Evolutionary conservation across 2,797 vertebrate genomes (phyloP).

Genomic region (Eulemur rubriventer): DNA sequence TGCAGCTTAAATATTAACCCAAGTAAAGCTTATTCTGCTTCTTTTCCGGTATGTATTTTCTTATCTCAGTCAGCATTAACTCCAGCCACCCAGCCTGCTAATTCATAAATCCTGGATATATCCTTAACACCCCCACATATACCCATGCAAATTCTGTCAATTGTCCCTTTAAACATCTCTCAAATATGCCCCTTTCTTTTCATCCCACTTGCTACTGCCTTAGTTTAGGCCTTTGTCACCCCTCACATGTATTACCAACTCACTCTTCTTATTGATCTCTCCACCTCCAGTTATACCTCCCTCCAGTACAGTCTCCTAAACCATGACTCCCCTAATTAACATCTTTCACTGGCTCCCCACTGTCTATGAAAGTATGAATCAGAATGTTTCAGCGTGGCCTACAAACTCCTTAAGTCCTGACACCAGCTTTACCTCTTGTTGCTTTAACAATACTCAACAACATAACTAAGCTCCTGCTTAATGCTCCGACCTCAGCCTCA

Average conservation of each 20-base stretch:
- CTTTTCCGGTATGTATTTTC: not conserved
- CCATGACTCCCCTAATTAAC: not conserved
- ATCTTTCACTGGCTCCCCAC: not conserved
- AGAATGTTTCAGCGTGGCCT: not conserved
- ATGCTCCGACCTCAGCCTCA: not conserved
- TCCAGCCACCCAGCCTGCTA: not conserved
- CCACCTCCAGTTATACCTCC: not conserved
- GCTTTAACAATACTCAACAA: not conserved
- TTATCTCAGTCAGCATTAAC: not conserved
- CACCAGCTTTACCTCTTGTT: not conserved
- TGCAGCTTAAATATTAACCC: slow-evolving; percentile 19
- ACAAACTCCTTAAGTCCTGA: not conserved
- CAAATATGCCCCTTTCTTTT: not conserved
- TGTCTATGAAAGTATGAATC: not conserved
- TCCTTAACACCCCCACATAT: not conserved
- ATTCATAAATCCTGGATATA: not conserved
- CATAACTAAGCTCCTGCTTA: not conserved
- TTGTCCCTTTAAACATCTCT: not conserved
- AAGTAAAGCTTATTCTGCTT: not conserved
- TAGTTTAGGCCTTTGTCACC: not conserved
- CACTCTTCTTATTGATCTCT: not conserved
- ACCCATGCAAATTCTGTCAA: not conserved
- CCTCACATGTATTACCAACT: not conserved
- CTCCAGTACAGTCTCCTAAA: not conserved
- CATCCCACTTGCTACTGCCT: not conserved